Evolutionary conservation across 2,113 vertebrate genomes (phyloP).

Genomic region (Tretioscincus oriximinensis): DNA sequence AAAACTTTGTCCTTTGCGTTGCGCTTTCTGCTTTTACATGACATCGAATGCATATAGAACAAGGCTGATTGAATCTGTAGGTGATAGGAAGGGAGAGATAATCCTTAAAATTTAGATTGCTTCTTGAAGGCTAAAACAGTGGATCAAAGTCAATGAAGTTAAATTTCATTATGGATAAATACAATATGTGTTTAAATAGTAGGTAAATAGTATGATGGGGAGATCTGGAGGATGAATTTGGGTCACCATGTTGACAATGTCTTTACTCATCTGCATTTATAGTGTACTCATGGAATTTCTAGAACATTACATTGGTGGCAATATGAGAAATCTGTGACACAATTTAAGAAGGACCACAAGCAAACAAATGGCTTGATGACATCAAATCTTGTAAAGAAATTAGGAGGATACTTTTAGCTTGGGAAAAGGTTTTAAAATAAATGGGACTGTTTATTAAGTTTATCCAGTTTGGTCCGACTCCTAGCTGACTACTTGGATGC

Average conservation of each 20-base stretch:
- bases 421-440: neutral
- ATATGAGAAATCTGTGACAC: neutral
- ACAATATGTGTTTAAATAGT: neutral
- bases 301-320: neutral
- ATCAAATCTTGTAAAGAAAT: neutral
- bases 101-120: neutral
- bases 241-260: too few relatives aligned
- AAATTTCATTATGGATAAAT: neutral
- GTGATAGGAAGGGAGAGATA: neutral
- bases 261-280: neutral
- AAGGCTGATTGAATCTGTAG: neutral
- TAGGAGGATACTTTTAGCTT: neutral
- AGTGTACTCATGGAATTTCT: neutral
- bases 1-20: neutral
- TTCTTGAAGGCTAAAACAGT: neutral
- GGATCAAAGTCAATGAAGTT: neutral
- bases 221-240: neutral
- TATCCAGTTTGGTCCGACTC: too few relatives aligned
- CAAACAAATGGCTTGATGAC: neutral
- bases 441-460: too few relatives aligned
- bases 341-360: neutral
- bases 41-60: neutral
- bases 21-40: neutral
- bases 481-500: too few relatives aligned
- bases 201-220: neutral